These are phyloP conservation scores for Coremacera marginata DNA, from an alignment of 2,888 invertebrate species.

Conservation along the genomic window DNA sequence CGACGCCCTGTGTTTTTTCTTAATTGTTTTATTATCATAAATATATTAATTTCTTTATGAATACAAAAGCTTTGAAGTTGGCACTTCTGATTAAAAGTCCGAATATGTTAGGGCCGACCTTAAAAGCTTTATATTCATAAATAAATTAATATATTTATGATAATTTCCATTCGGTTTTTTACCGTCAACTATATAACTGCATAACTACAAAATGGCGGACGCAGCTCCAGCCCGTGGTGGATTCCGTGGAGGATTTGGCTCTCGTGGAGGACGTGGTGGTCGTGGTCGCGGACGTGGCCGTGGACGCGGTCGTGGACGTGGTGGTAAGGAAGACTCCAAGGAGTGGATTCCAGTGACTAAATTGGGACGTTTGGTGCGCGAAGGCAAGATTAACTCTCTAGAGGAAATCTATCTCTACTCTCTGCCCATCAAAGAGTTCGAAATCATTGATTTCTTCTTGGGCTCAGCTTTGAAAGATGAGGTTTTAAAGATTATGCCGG, in stretches of 20 bases:
- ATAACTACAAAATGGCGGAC: constrained; percentile 85
- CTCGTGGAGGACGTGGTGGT: constrained; percentile 80
- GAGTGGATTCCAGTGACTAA: constrained; percentile 99
- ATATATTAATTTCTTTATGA: too few relatives aligned
- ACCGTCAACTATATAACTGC: too few relatives aligned
- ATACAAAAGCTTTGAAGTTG: too few relatives aligned
- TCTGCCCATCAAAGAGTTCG: constrained; percentile 98
- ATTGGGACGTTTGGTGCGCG: constrained; percentile 95
- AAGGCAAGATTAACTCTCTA: constrained; percentile 93
- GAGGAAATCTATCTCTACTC: constrained; percentile 99
- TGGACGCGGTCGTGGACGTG: constrained; percentile 72
- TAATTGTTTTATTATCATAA: too few relatives aligned
- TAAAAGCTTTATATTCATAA: too few relatives aligned
- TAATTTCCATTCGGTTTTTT: too few relatives aligned
- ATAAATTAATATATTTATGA: too few relatives aligned
- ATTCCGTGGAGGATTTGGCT: constrained; percentile 90
- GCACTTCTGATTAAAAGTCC: too few relatives aligned
- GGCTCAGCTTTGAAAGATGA: constrained; percentile 95
- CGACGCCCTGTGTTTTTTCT: too few relatives aligned
- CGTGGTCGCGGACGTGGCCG: constrained; percentile 83
- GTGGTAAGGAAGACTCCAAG: constrained; percentile 85
- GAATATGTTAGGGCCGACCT: too few relatives aligned
- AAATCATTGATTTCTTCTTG: constrained; percentile 98
- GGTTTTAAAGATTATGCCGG: constrained; percentile 99
- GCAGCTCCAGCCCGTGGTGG: constrained; percentile 98